phyloP scores from a whole-genome alignment of 2,113 vertebrate species.

The Patagioenas fasciata region DNA sequence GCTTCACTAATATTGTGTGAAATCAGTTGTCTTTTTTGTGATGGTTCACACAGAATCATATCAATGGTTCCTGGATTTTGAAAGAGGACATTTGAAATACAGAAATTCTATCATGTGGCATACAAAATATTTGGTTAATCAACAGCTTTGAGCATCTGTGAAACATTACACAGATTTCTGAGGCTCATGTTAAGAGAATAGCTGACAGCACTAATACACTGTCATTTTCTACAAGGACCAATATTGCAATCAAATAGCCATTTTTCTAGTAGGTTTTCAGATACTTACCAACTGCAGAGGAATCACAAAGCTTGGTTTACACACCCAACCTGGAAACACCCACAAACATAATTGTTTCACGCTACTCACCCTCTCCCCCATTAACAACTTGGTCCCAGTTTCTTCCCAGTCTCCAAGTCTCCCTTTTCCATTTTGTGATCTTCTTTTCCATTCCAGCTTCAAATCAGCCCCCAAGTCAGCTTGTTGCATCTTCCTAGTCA shows the following conservation, averaged over 20 bases:
- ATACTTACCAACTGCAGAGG: neutral
- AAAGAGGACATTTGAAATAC: constrained; percentile 31
- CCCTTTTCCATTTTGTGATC: neutral
- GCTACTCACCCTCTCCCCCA: neutral
- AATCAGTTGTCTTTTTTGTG: neutral
- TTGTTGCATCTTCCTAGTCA: neutral
- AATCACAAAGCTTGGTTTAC: neutral
- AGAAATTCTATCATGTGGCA: neutral
- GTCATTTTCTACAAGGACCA: neutral
- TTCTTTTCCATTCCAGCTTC: neutral
- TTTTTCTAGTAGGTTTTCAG: neutral
- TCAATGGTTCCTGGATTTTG: neutral
- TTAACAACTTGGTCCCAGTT: neutral
- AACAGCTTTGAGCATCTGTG: constrained; percentile 16
- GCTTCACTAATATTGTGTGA: neutral
- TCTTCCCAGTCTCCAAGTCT: neutral
- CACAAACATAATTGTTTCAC: neutral
- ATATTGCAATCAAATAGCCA: neutral
- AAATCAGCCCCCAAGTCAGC: neutral
- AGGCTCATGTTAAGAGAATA: neutral
- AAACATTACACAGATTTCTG: neutral
- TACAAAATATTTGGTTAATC: constrained; percentile 31
- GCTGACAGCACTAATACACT: neutral
- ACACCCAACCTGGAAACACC: neutral
- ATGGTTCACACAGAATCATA: neutral